Percentiles rank a stretch among this genome's conserved stretches.
phyloP scores from a whole-genome alignment of 2,888 invertebrate genomes.

The Lutraria lutraria region DNA sequence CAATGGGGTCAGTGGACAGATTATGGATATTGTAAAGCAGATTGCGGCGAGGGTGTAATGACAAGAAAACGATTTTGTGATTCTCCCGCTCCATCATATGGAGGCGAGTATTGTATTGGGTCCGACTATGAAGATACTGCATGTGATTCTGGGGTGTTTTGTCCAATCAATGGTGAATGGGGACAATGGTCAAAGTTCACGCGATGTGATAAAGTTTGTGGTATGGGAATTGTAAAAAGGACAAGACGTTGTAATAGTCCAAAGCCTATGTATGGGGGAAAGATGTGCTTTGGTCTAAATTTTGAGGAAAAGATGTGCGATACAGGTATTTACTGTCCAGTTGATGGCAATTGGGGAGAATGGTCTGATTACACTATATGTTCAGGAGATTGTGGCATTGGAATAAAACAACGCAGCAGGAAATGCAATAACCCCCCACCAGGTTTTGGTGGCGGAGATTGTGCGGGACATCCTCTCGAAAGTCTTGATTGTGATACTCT shows the following conservation, averaged over 20 bases:
- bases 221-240: slow-evolving; percentile 53
- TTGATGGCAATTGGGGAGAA: slow-evolving; percentile 65
- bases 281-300: slow-evolving; percentile 50
- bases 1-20: slow-evolving; percentile 61
- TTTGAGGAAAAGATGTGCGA: slow-evolving; percentile 55
- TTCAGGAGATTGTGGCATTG: slow-evolving; percentile 63
- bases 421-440: slow-evolving; percentile 64
- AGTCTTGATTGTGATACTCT: slow-evolving; percentile 41
- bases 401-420: slow-evolving; percentile 47
- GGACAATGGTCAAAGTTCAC: slow-evolving; percentile 51
- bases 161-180: slow-evolving; percentile 63
- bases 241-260: slow-evolving; percentile 57
- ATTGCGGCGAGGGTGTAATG: slow-evolving; percentile 56
- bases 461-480: slow-evolving; percentile 59
- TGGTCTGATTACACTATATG: slow-evolving; percentile 62
- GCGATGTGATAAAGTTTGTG: slow-evolving; percentile 57
- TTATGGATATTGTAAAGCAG: slow-evolving; percentile 43
- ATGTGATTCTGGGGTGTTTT: slow-evolving; percentile 58
- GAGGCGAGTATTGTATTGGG: slow-evolving; percentile 58
- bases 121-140: slow-evolving; percentile 26
- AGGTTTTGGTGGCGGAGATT: slow-evolving; percentile 55
- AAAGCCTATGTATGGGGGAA: slow-evolving; percentile 59
- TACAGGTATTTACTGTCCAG: slow-evolving; percentile 57
- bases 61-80: slow-evolving; percentile 50
- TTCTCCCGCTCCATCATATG: slow-evolving; percentile 58